A percentile compares a stretch with the other conserved stretches of the same genome.
Conservation (phyloP, 2,888 invertebrate genomes). For the Physocephala rufipes region DNA sequence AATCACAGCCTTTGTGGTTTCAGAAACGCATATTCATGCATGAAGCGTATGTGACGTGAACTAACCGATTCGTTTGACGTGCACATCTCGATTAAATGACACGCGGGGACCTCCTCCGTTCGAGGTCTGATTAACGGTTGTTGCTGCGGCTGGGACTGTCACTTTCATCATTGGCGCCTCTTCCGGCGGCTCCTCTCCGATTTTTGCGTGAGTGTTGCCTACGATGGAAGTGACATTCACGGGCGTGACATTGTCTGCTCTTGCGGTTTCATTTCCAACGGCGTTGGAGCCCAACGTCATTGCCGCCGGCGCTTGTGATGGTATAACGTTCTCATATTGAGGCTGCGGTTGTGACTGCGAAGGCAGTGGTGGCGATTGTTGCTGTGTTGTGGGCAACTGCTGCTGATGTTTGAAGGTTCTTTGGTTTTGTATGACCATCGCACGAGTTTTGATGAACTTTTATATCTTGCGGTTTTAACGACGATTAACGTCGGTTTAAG, state of each 20-base stretch:
- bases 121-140: conserved; percentile 33
- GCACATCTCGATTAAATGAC: conserved; percentile 90
- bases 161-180: too few relatives aligned
- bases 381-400: conserved; percentile 41
- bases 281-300: too few relatives aligned
- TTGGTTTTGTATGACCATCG: conserved; percentile 51
- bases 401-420: conserved; percentile 44
- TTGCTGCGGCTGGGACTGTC: conserved; percentile 43
- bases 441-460: conserved; percentile 44
- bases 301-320: conserved; percentile 24
- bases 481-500: too few relatives aligned
- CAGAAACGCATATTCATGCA: too few relatives aligned
- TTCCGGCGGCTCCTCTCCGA: conserved; percentile 41
- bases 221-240: conserved; percentile 23
- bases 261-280: conserved; percentile 20
- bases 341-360: conserved; percentile 27
- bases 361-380: conserved; percentile 33
- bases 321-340: conserved; percentile 4
- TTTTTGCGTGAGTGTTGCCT: conserved; percentile 25
- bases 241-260: conserved; percentile 22
- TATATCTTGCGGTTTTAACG: conserved; percentile 43
- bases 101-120: conserved; percentile 76
- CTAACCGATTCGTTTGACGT: conserved; percentile 90
- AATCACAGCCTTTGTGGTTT: too few relatives aligned
- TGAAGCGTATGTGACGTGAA: conserved; percentile 42